phyloP scores from a whole-genome alignment of 2,113 vertebrate genomes.

The Sardina pilchardus region DNA sequence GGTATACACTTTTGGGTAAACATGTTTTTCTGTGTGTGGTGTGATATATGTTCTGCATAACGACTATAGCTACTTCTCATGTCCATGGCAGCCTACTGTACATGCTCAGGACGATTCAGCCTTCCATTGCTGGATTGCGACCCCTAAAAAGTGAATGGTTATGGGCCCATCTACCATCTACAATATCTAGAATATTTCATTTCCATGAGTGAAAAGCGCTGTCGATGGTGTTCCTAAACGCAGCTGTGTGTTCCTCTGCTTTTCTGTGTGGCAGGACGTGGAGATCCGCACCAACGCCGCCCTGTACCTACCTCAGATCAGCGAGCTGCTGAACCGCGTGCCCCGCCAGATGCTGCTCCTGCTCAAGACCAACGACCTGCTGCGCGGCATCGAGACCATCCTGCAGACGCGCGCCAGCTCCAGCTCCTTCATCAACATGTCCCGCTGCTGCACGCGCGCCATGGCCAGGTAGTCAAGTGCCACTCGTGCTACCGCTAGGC shows the following conservation, averaged over 20 bases:
- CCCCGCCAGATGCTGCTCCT: conserved; percentile 95
- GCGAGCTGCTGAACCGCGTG: conserved; percentile 84
- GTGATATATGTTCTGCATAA: too few species aligned
- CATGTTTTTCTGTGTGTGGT: background rate
- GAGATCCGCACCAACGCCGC: conserved; percentile 88
- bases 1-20: background rate
- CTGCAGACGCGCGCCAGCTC: conserved; percentile 84
- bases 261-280: conserved; percentile 68
- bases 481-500: too few species aligned
- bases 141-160: too few species aligned
- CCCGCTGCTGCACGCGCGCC: conserved; percentile 88
- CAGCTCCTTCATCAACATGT: conserved; percentile 96
- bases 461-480: conserved; percentile 73
- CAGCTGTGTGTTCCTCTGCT: background rate
- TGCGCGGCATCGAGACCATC: conserved; percentile 88
- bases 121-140: too few species aligned
- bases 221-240: background rate
- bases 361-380: conserved; percentile 94
- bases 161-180: too few species aligned
- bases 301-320: conserved; percentile 91
- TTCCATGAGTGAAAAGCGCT: too few species aligned
- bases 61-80: too few species aligned
- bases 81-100: too few species aligned
- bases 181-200: too few species aligned
- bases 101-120: too few species aligned